These are phyloP conservation scores for Podocnemis expansa DNA, from an alignment of 2,113 vertebrate genomes.

Conservation along the genomic window DNA sequence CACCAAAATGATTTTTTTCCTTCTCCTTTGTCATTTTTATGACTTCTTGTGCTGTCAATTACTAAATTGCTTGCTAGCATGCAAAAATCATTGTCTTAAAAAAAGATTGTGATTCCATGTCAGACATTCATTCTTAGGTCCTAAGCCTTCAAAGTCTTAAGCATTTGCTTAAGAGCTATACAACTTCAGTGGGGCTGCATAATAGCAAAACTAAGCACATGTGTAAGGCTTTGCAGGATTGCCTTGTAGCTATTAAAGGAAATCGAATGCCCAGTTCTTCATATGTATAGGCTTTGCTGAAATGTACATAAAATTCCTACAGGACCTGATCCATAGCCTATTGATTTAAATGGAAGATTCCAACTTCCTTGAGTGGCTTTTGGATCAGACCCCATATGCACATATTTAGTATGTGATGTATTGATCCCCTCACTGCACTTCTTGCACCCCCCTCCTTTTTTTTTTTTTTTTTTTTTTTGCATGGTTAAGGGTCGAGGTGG, in stretches of 20 bases:
- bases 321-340: not conserved
- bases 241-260: not conserved
- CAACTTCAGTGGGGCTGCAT: not conserved
- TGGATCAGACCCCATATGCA: not conserved
- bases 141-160: not conserved
- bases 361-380: not conserved
- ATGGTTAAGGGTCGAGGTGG: constrained; percentile 86
- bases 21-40: not conserved
- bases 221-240: not conserved
- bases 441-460: too few relatives aligned
- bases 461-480: not conserved
- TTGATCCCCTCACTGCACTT: not conserved
- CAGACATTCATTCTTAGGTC: not conserved
- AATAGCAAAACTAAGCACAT: not conserved
- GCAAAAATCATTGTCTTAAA: not conserved
- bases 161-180: not conserved
- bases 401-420: not conserved
- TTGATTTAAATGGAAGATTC: not conserved
- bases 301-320: not conserved
- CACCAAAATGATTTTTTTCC: not conserved
- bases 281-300: not conserved
- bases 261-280: not conserved
- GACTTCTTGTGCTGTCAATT: not conserved
- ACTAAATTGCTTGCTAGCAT: not conserved
- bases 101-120: not conserved